Evolutionary conservation across 2,888 invertebrate genomes (phyloP).

Genomic region (Eumerus sabulonum): DNA sequence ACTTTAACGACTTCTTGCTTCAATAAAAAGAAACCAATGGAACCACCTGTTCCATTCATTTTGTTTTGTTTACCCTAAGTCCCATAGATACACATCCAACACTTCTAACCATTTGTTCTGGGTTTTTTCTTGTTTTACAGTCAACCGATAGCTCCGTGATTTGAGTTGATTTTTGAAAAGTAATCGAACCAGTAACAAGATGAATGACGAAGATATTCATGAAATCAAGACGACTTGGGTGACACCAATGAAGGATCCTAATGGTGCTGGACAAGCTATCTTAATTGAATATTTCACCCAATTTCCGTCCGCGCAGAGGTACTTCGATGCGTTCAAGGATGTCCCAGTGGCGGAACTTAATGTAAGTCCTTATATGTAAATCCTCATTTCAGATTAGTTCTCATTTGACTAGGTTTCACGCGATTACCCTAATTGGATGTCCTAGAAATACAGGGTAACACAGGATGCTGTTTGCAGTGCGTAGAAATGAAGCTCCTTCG

Average conservation of each 20-base stretch:
- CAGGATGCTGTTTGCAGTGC: too few species aligned
- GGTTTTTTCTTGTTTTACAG: slow-evolving; percentile 29
- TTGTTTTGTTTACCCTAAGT: too few species aligned
- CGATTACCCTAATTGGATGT: too few species aligned
- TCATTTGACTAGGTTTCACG: too few species aligned
- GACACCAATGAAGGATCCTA: slow-evolving; percentile 75
- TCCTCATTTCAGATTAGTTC: too few species aligned
- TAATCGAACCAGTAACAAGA: slow-evolving; percentile 55
- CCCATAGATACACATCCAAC: too few species aligned
- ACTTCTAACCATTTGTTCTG: too few species aligned
- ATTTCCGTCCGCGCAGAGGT: slow-evolving; percentile 77
- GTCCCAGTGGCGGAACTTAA: slow-evolving; percentile 74
- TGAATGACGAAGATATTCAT: slow-evolving; percentile 76
- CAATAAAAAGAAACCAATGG: too few species aligned
- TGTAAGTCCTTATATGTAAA: slow-evolving; percentile 71
- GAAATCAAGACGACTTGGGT: slow-evolving; percentile 78
- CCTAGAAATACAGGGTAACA: too few species aligned
- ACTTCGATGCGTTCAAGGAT: slow-evolving; percentile 76
- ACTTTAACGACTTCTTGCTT: too few species aligned
- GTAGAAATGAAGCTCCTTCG: too few species aligned
- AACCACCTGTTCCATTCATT: too few species aligned
- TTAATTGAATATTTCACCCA: slow-evolving; percentile 75
- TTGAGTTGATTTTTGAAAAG: not conserved
- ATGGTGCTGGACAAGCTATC: slow-evolving; percentile 77
- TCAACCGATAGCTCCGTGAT: slow-evolving; percentile 30